Evolutionary conservation across 35 echinoderm and acorn worm species (phyloP), one percentile per base, ranked within the genome.

Genomic region (Holothuria glaberrima): DNA sequence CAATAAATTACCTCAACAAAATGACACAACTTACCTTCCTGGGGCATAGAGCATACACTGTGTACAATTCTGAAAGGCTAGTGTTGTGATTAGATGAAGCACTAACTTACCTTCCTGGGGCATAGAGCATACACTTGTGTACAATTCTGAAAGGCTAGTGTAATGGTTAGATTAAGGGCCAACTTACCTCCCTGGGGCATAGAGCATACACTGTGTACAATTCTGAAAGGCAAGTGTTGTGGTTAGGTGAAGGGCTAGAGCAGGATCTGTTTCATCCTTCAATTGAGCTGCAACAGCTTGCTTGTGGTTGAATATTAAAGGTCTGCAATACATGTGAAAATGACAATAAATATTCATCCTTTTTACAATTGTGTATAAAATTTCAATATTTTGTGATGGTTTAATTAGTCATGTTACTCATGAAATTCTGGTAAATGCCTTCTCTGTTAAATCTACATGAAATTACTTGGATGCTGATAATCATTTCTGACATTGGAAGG

Each of bases 181-280:
- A 18, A 88, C 95, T 94, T 82, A 97, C 95, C 87, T 99, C 83
- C 97, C 97, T 30, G 97, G 97, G 45, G 93, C 91, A 91, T 99
- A 91, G 5, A 99, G 67, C 93, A 95, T 95, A 82, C 93, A 93
- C 68, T 99, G 91, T 26, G 88, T 95, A 30, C 32, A 70, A 58
- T 92, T 99, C 89, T 99, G 97, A 71, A 99, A 95, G 34, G 91
- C 80, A 27, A 99, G 30, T 27, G 88, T 91, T 3, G 86, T 78
- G 5, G 97, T 82, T 21, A 99, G 90, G 54, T 99, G 97, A 45
- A 99, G 88, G 21, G 93, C 91, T 89, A 99, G 86, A 12, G 93
- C 97, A 25, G 97, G 89, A 28, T 99, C 93, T 4, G 88, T 81
- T 38, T 95, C 97, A 38, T 95, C 88, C 30, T 71, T 92, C 20